Evolutionary conservation across 2,113 vertebrate species (phyloP).

Genomic region (Tiliqua scincoides): DNA sequence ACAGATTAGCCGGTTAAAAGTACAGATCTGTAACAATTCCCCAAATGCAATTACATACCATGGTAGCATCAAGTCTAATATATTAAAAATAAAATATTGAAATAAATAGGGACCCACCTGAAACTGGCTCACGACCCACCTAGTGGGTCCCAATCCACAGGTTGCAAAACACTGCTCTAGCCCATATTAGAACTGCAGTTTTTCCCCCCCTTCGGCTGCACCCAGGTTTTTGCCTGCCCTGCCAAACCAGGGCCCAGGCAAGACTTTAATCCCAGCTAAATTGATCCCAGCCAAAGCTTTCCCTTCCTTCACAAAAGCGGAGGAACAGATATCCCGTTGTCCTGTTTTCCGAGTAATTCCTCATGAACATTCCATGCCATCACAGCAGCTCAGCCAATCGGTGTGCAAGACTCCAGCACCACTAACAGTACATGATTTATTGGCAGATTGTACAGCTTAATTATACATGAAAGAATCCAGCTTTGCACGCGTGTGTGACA

Average conservation of each 20-base stretch:
- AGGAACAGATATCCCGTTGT: not conserved
- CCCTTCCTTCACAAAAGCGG: not conserved
- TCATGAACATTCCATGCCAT: not conserved
- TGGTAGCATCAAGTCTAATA: too few species aligned
- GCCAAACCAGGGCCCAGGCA: too few species aligned
- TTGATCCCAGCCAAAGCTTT: not conserved
- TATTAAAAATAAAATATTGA: too few species aligned
- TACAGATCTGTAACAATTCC: too few species aligned
- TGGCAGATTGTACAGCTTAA: slow-evolving; percentile 23
- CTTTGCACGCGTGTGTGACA: slow-evolving; percentile 36
- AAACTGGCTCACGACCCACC: too few species aligned
- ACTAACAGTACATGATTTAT: not conserved
- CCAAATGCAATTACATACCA: too few species aligned
- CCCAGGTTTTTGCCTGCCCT: not conserved
- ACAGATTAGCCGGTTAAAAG: too few species aligned
- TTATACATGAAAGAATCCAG: slow-evolving; percentile 56
- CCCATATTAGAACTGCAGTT: too few species aligned
- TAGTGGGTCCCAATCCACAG: too few species aligned
- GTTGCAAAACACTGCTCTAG: too few species aligned
- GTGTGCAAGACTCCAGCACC: not conserved
- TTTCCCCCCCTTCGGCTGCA: not conserved
- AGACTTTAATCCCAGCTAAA: not conserved
- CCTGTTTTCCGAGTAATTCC: not conserved
- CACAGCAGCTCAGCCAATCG: not conserved
- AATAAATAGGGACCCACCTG: too few species aligned